Conservation (phyloP, 2,888 invertebrate genomes). For the Morpho achilles region DNA sequence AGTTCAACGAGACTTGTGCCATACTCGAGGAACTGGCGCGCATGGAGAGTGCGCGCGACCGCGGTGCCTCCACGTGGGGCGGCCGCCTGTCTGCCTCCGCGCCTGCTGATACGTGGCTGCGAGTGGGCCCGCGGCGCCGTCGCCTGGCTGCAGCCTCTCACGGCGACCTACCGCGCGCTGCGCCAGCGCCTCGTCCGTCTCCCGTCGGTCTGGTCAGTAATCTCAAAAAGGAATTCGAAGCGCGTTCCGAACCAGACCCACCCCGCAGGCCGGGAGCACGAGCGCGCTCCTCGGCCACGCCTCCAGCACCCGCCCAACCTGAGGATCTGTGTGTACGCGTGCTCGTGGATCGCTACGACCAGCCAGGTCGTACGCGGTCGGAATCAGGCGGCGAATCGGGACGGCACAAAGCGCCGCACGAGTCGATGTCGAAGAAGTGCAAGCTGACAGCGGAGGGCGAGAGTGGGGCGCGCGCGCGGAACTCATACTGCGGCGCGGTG, state of each 20-base stretch:
- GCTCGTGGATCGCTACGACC: constrained; percentile 81
- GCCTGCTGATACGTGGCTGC: constrained; percentile 79
- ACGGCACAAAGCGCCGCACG: constrained; percentile 26
- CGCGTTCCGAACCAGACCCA: constrained; percentile 60
- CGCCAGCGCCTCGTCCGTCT: constrained; percentile 52
- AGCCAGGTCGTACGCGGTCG: constrained; percentile 37
- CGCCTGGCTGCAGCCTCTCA: constrained; percentile 61
- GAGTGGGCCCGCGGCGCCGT: constrained; percentile 60
- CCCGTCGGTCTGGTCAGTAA: constrained; percentile 88
- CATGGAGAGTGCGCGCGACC: constrained; percentile 55
- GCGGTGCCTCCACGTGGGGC: constrained; percentile 62
- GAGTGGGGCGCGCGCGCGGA: constrained; percentile 34
- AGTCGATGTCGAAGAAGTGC: constrained; percentile 33
- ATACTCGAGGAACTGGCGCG: constrained; percentile 77
- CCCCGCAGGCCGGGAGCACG: constrained; percentile 37
- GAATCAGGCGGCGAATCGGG: constrained; percentile 40
- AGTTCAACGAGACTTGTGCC: constrained; percentile 79
- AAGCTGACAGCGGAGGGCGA: constrained; percentile 31
- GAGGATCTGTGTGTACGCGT: constrained; percentile 82
- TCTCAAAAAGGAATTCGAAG: constrained; percentile 93
- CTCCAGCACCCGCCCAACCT: constrained; percentile 47
- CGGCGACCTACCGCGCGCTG: constrained; percentile 61
- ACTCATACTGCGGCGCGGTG: constrained; percentile 41
- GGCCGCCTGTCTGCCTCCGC: constrained; percentile 81
- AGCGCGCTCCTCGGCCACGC: constrained; percentile 31